Conservation (phyloP, 1,140 invertebrate genomes). For the Plectus sambesii region DNA sequence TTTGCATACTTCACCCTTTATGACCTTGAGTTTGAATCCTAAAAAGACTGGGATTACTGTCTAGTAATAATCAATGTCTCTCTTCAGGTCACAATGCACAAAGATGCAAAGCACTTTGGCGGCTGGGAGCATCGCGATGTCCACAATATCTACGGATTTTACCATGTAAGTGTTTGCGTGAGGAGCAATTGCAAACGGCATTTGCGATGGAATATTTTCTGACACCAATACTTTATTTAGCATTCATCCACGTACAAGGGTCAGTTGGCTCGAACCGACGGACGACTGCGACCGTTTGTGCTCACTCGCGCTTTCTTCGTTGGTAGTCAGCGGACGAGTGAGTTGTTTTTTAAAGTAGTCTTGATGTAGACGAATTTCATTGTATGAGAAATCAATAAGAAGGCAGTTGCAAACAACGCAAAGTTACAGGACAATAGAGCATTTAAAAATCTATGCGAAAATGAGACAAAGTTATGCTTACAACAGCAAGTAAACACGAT, state of each 20-base stretch:
- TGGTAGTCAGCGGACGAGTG: slow-evolving; percentile 65
- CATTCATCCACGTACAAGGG: slow-evolving; percentile 61
- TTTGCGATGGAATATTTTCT: slow-evolving; percentile 44
- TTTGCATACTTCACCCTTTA: no score
- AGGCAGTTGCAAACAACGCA: no score
- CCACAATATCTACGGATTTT: slow-evolving; percentile 82
- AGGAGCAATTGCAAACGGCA: no score
- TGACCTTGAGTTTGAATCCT: no score
- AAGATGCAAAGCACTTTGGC: slow-evolving; percentile 65
- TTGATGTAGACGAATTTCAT: no score
- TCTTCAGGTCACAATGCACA: slow-evolving; percentile 45
- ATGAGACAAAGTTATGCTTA: no score
- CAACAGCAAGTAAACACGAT: no score
- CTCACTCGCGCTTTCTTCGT: slow-evolving; percentile 78
- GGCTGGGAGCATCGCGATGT: slow-evolving; percentile 83
- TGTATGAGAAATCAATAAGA: no score
- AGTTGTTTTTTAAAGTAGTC: no score
- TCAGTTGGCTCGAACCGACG: slow-evolving; percentile 59
- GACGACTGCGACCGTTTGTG: slow-evolving; percentile 71
- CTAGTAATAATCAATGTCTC: no score
- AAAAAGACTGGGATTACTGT: no score
- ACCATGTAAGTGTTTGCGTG: slow-evolving; percentile 51
- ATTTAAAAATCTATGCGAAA: no score
- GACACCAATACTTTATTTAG: slow-evolving; percentile 23
- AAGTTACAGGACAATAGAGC: neutral